Conservation (phyloP, 2,113 vertebrate species). For the Nesogale talazaci region DNA sequence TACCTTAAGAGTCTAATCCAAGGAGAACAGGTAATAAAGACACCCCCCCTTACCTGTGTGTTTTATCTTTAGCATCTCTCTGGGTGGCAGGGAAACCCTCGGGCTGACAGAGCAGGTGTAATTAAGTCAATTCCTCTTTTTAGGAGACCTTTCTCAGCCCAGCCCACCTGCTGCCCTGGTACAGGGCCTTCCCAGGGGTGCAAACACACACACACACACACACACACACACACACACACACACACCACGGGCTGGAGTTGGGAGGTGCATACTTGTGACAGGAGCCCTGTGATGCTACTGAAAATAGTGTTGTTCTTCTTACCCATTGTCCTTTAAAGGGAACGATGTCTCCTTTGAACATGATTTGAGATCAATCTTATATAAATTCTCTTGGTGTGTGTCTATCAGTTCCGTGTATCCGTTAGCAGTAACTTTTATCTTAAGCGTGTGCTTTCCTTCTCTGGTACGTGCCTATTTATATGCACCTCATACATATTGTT, state of each 20-base stretch:
- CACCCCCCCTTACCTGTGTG: background rate
- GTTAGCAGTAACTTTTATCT: background rate
- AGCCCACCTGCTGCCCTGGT: background rate
- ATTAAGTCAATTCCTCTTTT: background rate
- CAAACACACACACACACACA: background rate
- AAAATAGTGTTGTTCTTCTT: background rate
- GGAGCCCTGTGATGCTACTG: background rate
- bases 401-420: background rate
- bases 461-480: background rate
- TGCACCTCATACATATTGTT: background rate
- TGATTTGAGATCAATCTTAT: background rate
- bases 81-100: background rate
- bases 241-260: background rate
- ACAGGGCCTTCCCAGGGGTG: conserved; percentile 46
- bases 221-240: background rate
- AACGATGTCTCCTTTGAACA: background rate
- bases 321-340: background rate
- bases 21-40: background rate
- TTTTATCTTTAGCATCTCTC: too few relatives aligned
- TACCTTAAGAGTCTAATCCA: background rate
- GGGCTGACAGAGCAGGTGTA: background rate
- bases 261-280: background rate
- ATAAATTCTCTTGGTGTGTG: background rate
- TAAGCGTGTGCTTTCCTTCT: background rate
- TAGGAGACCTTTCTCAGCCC: conserved; percentile 50